Conservation (phyloP, 1,140 invertebrate species). For the Bemisia tabaci region DNA sequence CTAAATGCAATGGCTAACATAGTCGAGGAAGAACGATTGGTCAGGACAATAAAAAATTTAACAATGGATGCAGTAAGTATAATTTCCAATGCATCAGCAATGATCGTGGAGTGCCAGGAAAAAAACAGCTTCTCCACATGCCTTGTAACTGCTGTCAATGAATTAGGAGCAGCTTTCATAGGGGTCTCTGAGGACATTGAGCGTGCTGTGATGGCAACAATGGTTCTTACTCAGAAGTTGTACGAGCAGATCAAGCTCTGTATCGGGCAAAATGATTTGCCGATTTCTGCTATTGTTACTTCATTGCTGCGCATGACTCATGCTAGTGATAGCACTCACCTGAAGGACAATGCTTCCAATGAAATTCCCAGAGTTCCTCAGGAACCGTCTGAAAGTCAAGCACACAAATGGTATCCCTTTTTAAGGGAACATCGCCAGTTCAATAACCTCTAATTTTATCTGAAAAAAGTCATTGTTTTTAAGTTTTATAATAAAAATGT, state of each 20-base stretch:
- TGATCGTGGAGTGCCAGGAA: not conserved
- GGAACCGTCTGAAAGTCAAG: too few species aligned
- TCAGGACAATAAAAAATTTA: not conserved
- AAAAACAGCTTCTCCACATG: not conserved
- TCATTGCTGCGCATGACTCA: not conserved
- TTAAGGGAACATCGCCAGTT: too few species aligned
- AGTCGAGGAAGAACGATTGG: not conserved
- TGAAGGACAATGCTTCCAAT: not conserved
- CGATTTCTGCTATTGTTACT: not conserved
- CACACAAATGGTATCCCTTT: too few species aligned
- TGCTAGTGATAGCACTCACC: not conserved
- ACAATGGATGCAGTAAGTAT: not conserved
- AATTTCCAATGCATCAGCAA: not conserved
- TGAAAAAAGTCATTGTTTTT: too few species aligned
- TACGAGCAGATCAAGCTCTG: not conserved
- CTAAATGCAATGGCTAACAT: not conserved
- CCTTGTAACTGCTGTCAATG: not conserved
- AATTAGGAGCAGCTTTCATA: not conserved
- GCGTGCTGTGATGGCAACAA: not conserved
- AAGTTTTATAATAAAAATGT: too few species aligned
- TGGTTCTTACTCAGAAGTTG: not conserved
- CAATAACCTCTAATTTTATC: too few species aligned
- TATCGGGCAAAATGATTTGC: not conserved
- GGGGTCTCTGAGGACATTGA: not conserved
- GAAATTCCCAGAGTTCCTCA: too few species aligned